Evolutionary conservation across 2,797 vertebrate genomes (phyloP).

Genomic region (Chloroceryle amazona): DNA sequence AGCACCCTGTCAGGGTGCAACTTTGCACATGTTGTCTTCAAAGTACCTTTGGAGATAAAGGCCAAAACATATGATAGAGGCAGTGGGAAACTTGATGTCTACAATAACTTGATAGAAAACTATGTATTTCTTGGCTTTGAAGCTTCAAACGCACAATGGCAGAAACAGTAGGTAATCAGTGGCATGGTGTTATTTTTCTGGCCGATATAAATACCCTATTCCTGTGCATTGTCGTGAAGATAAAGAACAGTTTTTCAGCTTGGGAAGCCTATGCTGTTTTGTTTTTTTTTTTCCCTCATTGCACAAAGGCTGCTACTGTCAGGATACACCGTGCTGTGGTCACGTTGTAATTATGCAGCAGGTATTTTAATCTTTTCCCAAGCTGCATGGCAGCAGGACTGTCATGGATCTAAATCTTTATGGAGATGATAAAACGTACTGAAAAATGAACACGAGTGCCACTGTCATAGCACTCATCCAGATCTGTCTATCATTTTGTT

Average conservation of each 20-base stretch:
- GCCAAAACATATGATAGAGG: not conserved
- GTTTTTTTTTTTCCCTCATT: not conserved
- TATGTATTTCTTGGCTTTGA: not conserved
- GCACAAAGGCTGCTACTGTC: not conserved
- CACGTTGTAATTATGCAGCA: not conserved
- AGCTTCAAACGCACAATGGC: not conserved
- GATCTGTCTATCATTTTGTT: not conserved
- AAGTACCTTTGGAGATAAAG: not conserved
- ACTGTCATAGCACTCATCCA: not conserved
- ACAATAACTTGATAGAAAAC: not conserved
- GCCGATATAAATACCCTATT: not conserved
- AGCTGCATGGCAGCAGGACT: not conserved
- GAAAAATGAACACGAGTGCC: not conserved
- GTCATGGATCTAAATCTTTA: not conserved
- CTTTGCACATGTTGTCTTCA: not conserved
- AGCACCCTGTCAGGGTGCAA: not conserved
- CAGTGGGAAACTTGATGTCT: not conserved
- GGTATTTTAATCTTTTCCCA: slow-evolving; percentile 2
- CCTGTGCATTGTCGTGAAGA: not conserved
- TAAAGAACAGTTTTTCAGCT: not conserved
- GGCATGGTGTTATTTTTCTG: not conserved
- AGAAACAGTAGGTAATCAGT: not conserved
- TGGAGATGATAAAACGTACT: not conserved
- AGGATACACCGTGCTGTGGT: not conserved
- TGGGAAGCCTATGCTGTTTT: not conserved